Base-by-base conservation (phyloP, 2,888 invertebrate species). In the Odontocolon sp. region DNA sequence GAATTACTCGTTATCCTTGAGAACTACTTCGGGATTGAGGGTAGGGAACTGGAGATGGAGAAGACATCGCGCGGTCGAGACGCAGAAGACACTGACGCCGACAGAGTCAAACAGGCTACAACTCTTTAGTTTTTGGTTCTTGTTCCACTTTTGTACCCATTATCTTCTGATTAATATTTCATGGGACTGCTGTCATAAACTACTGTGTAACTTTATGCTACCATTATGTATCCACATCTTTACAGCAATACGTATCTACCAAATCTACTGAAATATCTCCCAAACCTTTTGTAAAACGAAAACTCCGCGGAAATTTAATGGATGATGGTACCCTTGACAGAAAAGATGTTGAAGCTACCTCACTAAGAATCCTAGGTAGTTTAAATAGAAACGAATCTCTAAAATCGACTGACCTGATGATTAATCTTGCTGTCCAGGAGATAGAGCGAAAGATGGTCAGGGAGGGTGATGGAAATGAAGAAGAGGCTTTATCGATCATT, bases 1-100 rank as follows among this genome's bases (percentile, higher is more conserved):
- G 87, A 84, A 87, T 86, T 87, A 87, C 87, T 85, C 83, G 88
- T 87, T 88, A 87, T 86, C 88, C 88, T 88, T 88, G 88, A 87
- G 79, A 86, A 81, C 74, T 75, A 69, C 74, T 47, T 33, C 63
- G 47, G 59, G 68, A 64, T 56, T 70, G 68, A 45, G 5, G 61
- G 33, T 23, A 28, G 26, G 47, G 36, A 70, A 57, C 18, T 28
- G n/a, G 18, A 68, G 45, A 36, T 18, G 18, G 36, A 21, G 57
- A 45, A 4, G 59, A 59, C 18, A 71, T 38, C 16, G 23, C 42
- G 26, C 31, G 38, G 14, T 23, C 16, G 16, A 52, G 50, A 16
- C 36, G 28, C 45, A 45, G 16, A 33, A 45, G 26, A 54, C 36
- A 70, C 45, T 63, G 33, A 52, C 28, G n/a, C 38, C 28, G 23